Conservation (phyloP, 2,888 invertebrate species). For the Disparrhopalites patrizii region DNA sequence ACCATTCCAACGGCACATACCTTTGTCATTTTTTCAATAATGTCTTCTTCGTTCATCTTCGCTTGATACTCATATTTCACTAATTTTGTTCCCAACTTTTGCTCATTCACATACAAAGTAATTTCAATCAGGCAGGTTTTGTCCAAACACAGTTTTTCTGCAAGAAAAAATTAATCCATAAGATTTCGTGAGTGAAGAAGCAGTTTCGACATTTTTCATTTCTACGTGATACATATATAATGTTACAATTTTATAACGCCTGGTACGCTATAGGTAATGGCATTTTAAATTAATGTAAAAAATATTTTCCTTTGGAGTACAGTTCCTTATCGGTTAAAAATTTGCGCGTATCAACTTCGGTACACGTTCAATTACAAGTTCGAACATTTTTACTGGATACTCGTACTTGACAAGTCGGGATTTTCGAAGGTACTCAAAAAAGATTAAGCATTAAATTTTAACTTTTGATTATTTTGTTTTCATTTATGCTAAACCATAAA, state of each 20-base stretch:
- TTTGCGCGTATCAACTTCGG: no score
- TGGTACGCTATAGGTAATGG: neutral
- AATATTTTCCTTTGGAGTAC: no score
- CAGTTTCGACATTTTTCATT: neutral
- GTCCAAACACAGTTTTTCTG: slow-evolving; percentile 40
- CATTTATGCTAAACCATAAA: no score
- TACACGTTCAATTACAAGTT: no score
- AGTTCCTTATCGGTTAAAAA: no score
- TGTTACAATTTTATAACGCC: neutral
- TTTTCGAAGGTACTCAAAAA: no score
- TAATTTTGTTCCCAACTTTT: slow-evolving; percentile 43
- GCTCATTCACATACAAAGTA: slow-evolving; percentile 35
- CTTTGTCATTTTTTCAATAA: slow-evolving; percentile 42
- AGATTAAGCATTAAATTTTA: no score
- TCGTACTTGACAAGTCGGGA: no score
- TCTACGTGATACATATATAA: neutral
- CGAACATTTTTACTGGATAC: no score
- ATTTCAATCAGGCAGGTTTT: slow-evolving; percentile 43
- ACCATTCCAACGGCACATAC: no score
- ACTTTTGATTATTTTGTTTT: no score
- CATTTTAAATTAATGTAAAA: neutral
- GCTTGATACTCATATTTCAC: slow-evolving; percentile 41
- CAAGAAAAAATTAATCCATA: neutral
- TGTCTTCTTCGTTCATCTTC: slow-evolving; percentile 37
- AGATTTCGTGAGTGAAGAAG: neutral